Evolutionary conservation across 2,797 vertebrate species (phyloP).

Genomic region (Lagorchestes hirsutus): DNA sequence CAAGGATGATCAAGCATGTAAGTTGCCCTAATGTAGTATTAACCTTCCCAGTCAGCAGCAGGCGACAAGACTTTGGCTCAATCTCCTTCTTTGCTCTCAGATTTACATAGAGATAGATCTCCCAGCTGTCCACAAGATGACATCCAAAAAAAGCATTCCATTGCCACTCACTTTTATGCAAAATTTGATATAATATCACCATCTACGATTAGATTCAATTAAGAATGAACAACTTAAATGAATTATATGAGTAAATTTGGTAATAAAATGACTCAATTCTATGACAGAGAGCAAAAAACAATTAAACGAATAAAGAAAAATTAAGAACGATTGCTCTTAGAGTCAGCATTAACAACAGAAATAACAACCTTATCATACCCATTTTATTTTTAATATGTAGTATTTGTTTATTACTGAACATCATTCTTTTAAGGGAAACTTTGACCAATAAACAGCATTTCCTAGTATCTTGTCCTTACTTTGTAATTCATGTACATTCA

Average conservation of each 20-base stretch:
- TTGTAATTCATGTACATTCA: constrained; percentile 31
- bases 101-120: constrained; percentile 39
- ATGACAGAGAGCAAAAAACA: constrained; percentile 40
- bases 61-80: constrained; percentile 4
- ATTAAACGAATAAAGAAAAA: constrained; percentile 40
- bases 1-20: constrained; percentile 4
- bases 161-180: not conserved
- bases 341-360: constrained; percentile 6
- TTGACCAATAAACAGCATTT: constrained; percentile 30
- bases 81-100: constrained; percentile 21
- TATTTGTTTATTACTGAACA: not conserved
- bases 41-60: constrained; percentile 15
- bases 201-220: not conserved
- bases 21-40: constrained; percentile 12
- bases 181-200: not conserved
- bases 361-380: not conserved
- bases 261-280: not conserved
- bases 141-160: not conserved
- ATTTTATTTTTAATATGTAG: constrained; percentile 27
- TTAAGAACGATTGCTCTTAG: constrained; percentile 36
- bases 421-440: constrained; percentile 45
- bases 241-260: not conserved
- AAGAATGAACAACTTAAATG: not conserved
- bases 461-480: not conserved
- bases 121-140: not conserved